phyloP scores from a whole-genome alignment of 2,113 vertebrate species.

The Bostrychus sinensis region DNA sequence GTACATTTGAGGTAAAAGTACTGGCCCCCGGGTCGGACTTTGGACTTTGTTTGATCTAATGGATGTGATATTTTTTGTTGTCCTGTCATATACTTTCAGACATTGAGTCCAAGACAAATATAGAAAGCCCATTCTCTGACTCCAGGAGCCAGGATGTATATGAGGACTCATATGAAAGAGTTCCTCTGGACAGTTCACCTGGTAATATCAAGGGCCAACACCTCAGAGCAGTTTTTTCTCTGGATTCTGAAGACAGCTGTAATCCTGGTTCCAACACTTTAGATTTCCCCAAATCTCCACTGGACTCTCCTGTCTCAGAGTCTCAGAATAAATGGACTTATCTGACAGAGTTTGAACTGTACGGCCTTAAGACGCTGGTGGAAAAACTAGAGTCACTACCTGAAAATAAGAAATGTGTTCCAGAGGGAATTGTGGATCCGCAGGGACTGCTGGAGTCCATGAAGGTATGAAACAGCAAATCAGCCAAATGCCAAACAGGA shows the following conservation, averaged over 20 bases:
- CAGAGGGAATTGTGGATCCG: slow-evolving; percentile 89
- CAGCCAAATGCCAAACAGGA: background rate
- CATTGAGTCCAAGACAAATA: slow-evolving; percentile 83
- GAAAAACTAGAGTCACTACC: slow-evolving; percentile 95
- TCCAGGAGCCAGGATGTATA: slow-evolving; percentile 88
- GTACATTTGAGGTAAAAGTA: too few relatives aligned
- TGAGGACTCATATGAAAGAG: slow-evolving; percentile 86
- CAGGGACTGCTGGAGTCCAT: slow-evolving; percentile 91
- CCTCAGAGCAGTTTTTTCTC: slow-evolving; percentile 85
- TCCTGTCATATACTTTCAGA: too few relatives aligned
- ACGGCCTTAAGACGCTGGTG: slow-evolving; percentile 90
- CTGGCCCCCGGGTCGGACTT: too few relatives aligned
- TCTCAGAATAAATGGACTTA: slow-evolving; percentile 86
- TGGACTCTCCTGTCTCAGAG: slow-evolving; percentile 85
- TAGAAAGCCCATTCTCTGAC: slow-evolving; percentile 89
- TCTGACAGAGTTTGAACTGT: slow-evolving; percentile 93
- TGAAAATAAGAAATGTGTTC: slow-evolving; percentile 92
- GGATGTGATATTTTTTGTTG: too few relatives aligned
- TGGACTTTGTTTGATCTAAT: too few relatives aligned
- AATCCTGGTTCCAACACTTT: slow-evolving; percentile 67
- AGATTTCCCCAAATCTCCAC: slow-evolving; percentile 87
- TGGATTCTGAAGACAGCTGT: slow-evolving; percentile 87
- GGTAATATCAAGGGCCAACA: slow-evolving; percentile 81
- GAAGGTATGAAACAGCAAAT: slow-evolving; percentile 82
- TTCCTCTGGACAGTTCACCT: slow-evolving; percentile 76